Evolutionary conservation across 2,113 vertebrate genomes (phyloP), one percentile per base, ranked within the genome.

Genomic region (Sinocyclocheilus grahami): DNA sequence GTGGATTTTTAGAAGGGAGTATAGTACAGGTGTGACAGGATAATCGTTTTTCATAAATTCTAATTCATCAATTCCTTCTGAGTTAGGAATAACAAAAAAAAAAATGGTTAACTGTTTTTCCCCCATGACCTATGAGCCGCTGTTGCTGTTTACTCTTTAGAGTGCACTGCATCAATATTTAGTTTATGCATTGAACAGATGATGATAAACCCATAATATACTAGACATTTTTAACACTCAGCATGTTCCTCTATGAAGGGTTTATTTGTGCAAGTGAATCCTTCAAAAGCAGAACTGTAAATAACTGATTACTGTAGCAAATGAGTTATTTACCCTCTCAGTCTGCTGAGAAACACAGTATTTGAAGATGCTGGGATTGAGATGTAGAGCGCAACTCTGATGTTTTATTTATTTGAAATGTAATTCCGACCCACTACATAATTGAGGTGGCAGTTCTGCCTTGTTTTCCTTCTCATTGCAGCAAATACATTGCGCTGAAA

Each of bases 351-450:
- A 82, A 69, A 67, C 78, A 62, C 60, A 10, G 58, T 27, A 9
- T 67, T 69, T 82, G 63, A 69, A 53, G 80, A 82, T 69, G n/a
- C 46, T 12, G 24, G 79, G 37, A 27, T 63, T 63, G 12, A 63
- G 22, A 39, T 10, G 27, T 55, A 76, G 42, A 55, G 27, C 9
- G 0, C 2, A 27, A 51, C 46, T 82, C 80, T 53, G 80, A 69
- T 69, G 63, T 69, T 51, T 82, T 69, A 71, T 69, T 82, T 82
- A 69, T 82, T 18, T 48, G n/a, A 48, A 81, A 63, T 81, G 58
- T 63, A 63, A 80, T 80, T 80, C 55, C 12, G 7, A 63, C 78
- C 37, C n/a, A 1, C 39, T 14, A 67, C 60, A 67, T 67, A 82
- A 82, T 67, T 67, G 62, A 1, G 18, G 62, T 13, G n/a, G 39